Evolutionary conservation across 2,113 vertebrate species (phyloP).

Genomic region (Xenus cinereus): DNA sequence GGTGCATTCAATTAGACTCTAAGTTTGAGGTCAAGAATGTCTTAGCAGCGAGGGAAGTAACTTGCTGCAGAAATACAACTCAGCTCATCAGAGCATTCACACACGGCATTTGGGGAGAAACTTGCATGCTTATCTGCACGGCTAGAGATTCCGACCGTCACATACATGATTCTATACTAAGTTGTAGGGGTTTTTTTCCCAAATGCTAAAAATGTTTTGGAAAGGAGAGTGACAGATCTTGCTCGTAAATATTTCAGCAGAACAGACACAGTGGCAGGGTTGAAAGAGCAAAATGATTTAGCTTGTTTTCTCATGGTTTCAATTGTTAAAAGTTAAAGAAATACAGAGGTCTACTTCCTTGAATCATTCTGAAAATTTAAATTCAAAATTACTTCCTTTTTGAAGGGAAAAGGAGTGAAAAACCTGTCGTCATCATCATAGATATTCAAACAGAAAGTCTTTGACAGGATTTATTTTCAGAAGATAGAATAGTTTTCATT

Average conservation of each 20-base stretch:
- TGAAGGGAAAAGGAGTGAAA: background rate
- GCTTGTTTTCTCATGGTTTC: background rate
- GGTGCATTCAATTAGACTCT: background rate
- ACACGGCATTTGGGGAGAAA: background rate
- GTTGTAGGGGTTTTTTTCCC: background rate
- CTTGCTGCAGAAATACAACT: background rate
- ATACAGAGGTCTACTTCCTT: background rate
- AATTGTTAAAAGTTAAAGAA: background rate
- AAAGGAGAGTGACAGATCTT: background rate
- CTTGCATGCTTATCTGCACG: background rate
- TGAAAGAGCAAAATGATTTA: background rate
- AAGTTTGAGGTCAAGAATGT: background rate
- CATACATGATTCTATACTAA: background rate
- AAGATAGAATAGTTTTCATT: background rate
- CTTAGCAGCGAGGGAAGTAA: background rate
- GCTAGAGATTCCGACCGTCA: background rate
- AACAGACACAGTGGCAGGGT: background rate
- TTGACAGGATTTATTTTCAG: background rate
- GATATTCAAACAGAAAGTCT: background rate
- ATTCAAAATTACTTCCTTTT: background rate
- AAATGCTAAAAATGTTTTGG: background rate
- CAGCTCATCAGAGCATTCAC: background rate
- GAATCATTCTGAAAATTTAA: background rate
- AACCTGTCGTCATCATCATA: background rate
- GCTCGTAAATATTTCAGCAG: conserved; percentile 12